phyloP scores from a whole-genome alignment of 2,888 invertebrate species.

The Cremastobaeus sp. region DNA sequence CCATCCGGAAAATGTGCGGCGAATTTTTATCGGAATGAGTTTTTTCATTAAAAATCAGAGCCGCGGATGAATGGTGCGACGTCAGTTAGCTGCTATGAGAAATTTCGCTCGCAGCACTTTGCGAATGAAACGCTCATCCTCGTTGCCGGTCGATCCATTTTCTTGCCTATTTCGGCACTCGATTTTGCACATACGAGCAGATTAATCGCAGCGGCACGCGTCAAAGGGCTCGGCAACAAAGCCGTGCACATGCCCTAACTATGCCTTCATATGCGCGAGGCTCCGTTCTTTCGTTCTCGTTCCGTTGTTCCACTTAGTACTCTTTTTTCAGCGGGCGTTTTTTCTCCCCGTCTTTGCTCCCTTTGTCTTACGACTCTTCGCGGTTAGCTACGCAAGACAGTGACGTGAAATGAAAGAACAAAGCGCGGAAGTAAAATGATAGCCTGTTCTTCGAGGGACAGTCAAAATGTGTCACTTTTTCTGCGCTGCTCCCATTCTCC shows the following conservation, averaged over 20 bases:
- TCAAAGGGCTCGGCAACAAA: slow-evolving; percentile 66
- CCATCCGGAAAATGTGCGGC: too few species aligned
- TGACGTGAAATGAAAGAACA: slow-evolving; percentile 56
- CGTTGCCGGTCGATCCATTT: slow-evolving; percentile 36
- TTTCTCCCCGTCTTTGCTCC: slow-evolving; percentile 18
- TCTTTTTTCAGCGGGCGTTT: slow-evolving; percentile 28
- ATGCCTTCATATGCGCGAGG: slow-evolving; percentile 47
- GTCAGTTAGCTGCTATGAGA: slow-evolving; percentile 21
- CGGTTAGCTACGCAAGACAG: slow-evolving; percentile 46
- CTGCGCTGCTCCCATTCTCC: neutral
- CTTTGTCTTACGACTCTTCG: slow-evolving; percentile 53
- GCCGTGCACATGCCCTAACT: slow-evolving; percentile 48
- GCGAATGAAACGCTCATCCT: slow-evolving; percentile 35
- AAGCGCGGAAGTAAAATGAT: slow-evolving; percentile 50
- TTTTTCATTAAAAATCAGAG: slow-evolving; percentile 29
- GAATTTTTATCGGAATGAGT: too few species aligned
- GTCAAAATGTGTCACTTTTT: slow-evolving; percentile 54
- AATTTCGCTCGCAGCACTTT: slow-evolving; percentile 46
- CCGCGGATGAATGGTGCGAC: slow-evolving; percentile 19
- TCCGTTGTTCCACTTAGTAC: slow-evolving; percentile 49
- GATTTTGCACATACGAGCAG: slow-evolving; percentile 65
- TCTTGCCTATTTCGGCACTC: slow-evolving; percentile 58
- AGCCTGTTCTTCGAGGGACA: slow-evolving; percentile 18
- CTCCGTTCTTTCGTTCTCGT: slow-evolving; percentile 20
- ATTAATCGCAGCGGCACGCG: slow-evolving; percentile 65